Percentiles rank a stretch among this genome's conserved stretches.
Evolutionary conservation across 1,140 invertebrate genomes (phyloP).

Genomic region (Heterodera schachtii): DNA sequence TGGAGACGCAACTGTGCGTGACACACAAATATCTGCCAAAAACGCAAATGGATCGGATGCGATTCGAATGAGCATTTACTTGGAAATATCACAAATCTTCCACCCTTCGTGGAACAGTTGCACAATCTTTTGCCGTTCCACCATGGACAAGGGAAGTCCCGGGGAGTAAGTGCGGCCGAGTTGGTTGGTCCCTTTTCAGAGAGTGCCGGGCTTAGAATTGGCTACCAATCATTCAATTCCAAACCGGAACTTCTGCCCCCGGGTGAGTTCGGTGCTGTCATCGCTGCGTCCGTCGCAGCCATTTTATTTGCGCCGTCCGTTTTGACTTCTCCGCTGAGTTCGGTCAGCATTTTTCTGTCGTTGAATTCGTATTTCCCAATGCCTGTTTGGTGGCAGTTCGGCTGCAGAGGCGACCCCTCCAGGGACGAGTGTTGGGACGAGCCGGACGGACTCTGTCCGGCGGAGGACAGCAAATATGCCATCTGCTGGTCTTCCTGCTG

Average conservation of each 20-base stretch:
- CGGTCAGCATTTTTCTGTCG: not conserved
- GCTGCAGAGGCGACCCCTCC: slow-evolving; percentile 16
- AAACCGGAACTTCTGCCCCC: slow-evolving; percentile 21
- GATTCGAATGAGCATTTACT: slow-evolving; percentile 21
- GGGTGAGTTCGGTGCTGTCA: slow-evolving; percentile 5
- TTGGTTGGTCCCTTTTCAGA: slow-evolving; percentile 57
- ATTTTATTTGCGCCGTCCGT: not conserved
- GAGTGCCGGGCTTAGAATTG: too few species aligned
- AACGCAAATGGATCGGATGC: not conserved
- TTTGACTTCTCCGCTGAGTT: slow-evolving; percentile 6
- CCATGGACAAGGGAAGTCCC: slow-evolving; percentile 59
- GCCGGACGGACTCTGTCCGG: slow-evolving; percentile 21
- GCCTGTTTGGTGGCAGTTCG: not conserved
- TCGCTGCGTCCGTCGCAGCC: not conserved
- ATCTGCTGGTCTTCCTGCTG: slow-evolving; percentile 1
- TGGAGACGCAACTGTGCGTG: slow-evolving; percentile 63
- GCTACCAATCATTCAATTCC: not conserved
- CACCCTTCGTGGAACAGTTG: slow-evolving; percentile 58
- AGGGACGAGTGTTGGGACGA: slow-evolving; percentile 19
- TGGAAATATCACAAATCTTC: slow-evolving; percentile 65
- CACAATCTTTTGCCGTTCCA: slow-evolving; percentile 60
- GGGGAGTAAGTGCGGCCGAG: slow-evolving; percentile 60
- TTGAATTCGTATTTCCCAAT: not conserved
- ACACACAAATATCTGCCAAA: slow-evolving; percentile 52
- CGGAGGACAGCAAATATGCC: slow-evolving; percentile 2